Evolutionary conservation across 1,140 invertebrate species (phyloP), one percentile per base, ranked within the genome.

Genomic region (Chironomus tepperi): DNA sequence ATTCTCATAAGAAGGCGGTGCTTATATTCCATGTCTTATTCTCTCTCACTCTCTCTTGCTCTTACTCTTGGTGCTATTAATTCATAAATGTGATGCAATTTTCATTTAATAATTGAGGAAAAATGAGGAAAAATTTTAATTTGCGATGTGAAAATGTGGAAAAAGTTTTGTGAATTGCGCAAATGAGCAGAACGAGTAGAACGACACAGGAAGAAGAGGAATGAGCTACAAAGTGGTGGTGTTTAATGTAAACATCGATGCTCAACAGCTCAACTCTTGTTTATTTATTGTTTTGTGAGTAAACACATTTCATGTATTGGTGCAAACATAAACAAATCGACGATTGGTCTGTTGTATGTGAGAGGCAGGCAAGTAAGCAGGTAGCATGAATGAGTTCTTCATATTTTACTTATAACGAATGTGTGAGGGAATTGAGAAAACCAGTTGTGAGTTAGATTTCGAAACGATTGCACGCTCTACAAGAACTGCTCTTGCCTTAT

Each of bases 261-360:
- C 47, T 10, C 9, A 57, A 12, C 10, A 10, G 9, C 47, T 12
- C 47, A 57, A 57, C 47, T 57, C n/a, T 10, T 57, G 9, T 57
- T 57, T 57, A 57, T 57, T 57, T 57, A 57, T 57, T 57, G 47
- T 57, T 57, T 57, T 57, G 9, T n/a, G 47, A 12, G 47, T 12
- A 12, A n/a, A 12, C n/a, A n/a, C n/a, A 12, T n/a, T n/a, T 57
- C n/a, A 10, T 12, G 47, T 57, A 57, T 57, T 57, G 47, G 47
- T 57, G 47, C 47, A 57, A 57, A 57, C 47, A 57, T 57, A 57
- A 57, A 57, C 47, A 57, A 57, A 57, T 57, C 47, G n/a, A 12
- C 47, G 47, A 57, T 57, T 57, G 47, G 47, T 57, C 8, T 34
- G 24, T 12, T 57, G 47, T 12, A n/a, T 12, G n/a, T 57, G 47